phyloP scores from a whole-genome alignment of 1,140 invertebrate species.

The Aphaenogaster floridana region DNA sequence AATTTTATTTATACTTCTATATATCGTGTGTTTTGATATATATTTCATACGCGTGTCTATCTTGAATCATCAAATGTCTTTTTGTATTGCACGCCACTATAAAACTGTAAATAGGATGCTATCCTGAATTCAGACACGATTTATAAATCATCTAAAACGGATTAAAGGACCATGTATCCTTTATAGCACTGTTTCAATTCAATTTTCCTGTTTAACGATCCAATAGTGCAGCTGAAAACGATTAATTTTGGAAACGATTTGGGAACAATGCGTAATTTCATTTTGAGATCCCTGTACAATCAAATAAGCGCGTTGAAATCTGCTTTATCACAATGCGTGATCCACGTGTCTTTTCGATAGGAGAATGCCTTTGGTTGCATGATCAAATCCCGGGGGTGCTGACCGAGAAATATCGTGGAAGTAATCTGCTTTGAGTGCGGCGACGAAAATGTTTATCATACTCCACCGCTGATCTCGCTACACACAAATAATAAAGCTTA shows the following conservation, averaged over 20 bases:
- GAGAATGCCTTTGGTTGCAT: not conserved
- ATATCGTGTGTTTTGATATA: not conserved
- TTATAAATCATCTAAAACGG: not conserved
- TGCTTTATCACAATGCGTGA: not conserved
- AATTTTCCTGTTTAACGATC: not conserved
- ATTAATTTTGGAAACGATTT: not conserved
- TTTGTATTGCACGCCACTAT: not conserved
- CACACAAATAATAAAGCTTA: constrained; percentile 58
- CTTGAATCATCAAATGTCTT: not conserved
- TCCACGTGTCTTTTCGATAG: not conserved
- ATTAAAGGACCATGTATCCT: not conserved
- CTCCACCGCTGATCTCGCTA: constrained; percentile 29
- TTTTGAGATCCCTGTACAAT: not conserved
- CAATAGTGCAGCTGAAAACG: not conserved
- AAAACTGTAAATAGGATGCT: not conserved
- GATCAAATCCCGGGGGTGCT: not conserved
- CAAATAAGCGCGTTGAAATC: not conserved
- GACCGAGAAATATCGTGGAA: constrained; percentile 27
- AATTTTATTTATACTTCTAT: not conserved
- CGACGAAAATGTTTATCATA: constrained; percentile 57
- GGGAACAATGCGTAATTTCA: not conserved
- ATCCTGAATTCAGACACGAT: not conserved
- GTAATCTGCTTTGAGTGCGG: constrained; percentile 48
- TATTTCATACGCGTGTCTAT: not conserved
- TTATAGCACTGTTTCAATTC: not conserved